Conservation (phyloP, 2,888 invertebrate species). For the Plemyria rubiginata region DNA sequence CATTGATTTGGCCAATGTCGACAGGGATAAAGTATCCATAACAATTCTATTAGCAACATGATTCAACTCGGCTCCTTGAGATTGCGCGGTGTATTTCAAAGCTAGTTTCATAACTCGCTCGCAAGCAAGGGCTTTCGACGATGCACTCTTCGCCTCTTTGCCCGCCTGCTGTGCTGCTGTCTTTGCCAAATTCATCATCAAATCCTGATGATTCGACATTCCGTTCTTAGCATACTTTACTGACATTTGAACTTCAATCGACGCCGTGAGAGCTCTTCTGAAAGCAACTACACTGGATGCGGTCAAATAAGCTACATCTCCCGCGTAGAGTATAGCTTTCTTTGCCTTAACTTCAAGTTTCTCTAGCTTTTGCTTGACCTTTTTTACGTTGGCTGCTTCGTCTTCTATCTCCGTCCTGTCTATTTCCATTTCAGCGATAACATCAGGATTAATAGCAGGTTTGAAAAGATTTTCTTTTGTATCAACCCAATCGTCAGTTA, state of each 20-base stretch:
- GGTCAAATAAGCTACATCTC: constrained; percentile 77
- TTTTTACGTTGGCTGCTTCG: constrained; percentile 63
- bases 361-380: constrained; percentile 69
- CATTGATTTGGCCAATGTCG: constrained; percentile 79
- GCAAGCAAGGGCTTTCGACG: constrained; percentile 74
- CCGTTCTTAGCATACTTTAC: constrained; percentile 75
- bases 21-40: constrained; percentile 76
- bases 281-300: constrained; percentile 79
- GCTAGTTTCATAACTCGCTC: constrained; percentile 76
- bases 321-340: constrained; percentile 79
- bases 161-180: constrained; percentile 81
- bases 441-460: constrained; percentile 62
- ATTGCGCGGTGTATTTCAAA: constrained; percentile 76
- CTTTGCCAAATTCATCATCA: constrained; percentile 81
- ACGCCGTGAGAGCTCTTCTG: constrained; percentile 76
- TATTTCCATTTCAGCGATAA: constrained; percentile 73
- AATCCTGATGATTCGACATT: constrained; percentile 77
- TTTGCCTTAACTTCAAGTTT: constrained; percentile 75
- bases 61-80: constrained; percentile 73
- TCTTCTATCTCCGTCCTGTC: constrained; percentile 72
- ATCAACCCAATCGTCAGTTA: constrained; percentile 72
- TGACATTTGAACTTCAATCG: constrained; percentile 80
- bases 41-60: constrained; percentile 78
- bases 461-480: constrained; percentile 62
- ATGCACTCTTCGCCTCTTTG: constrained; percentile 77